Percentiles rank a stretch among this genome's conserved stretches.
Conservation (phyloP, 2,888 invertebrate species). For the Girardia tigrina region DNA sequence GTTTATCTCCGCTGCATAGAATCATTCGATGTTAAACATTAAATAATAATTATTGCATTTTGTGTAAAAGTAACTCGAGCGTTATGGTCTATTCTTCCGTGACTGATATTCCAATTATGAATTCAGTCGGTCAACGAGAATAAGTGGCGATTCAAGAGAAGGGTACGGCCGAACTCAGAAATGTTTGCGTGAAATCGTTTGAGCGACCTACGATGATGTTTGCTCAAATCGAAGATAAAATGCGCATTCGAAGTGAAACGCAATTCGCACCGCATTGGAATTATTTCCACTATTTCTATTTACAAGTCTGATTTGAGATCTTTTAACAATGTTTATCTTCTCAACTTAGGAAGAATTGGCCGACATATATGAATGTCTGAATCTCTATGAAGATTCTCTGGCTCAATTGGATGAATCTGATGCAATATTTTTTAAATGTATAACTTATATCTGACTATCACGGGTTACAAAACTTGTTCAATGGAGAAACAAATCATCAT, state of each 20-base stretch:
- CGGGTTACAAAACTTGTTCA: too few relatives aligned
- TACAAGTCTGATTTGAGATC: not conserved
- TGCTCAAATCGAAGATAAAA: constrained; percentile 19
- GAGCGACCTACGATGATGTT: not conserved
- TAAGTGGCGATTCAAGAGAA: not conserved
- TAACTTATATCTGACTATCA: too few relatives aligned
- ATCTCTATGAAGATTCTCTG: not conserved
- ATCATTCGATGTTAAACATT: too few relatives aligned
- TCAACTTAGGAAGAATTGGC: not conserved
- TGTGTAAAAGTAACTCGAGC: too few relatives aligned
- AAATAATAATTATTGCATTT: too few relatives aligned
- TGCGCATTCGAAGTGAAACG: not conserved
- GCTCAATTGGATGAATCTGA: constrained; percentile 4
- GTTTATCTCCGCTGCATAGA: too few relatives aligned
- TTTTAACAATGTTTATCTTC: not conserved
- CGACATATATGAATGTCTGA: not conserved
- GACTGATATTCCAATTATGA: too few relatives aligned
- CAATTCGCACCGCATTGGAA: not conserved
- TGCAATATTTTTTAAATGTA: not conserved
- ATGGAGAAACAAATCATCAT: too few relatives aligned
- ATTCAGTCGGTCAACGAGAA: not conserved
- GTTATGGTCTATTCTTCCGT: too few relatives aligned
- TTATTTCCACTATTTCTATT: not conserved
- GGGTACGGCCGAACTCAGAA: not conserved
- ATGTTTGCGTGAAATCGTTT: not conserved